Conservation (phyloP, 2,888 invertebrate species). For the Artemia sinica region DNA sequence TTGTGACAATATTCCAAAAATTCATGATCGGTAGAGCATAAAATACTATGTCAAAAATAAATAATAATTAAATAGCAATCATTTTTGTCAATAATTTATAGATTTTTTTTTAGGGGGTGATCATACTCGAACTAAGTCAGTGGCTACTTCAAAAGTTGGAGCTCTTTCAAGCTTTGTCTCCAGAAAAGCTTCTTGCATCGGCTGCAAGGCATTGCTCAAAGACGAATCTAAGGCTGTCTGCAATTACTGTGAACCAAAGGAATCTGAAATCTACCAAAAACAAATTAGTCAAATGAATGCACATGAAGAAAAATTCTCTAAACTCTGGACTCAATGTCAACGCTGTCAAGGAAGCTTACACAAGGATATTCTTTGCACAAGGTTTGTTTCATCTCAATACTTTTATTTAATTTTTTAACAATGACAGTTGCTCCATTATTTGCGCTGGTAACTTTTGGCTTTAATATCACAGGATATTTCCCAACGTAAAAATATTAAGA, state of each 20-base stretch:
- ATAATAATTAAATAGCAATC: no score
- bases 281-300: slow-evolving; percentile 56
- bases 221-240: slow-evolving; percentile 56
- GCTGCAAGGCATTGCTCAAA: slow-evolving; percentile 71
- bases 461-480: no score
- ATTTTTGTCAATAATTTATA: no score
- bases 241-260: slow-evolving; percentile 53
- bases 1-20: no score
- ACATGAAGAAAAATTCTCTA: slow-evolving; percentile 73
- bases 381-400: slow-evolving; percentile 32
- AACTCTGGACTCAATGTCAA: slow-evolving; percentile 97
- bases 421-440: slow-evolving; percentile 5
- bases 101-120: slow-evolving; percentile 51
- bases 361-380: slow-evolving; percentile 92
- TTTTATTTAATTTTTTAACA: slow-evolving; percentile 2
- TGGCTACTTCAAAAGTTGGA: slow-evolving; percentile 85
- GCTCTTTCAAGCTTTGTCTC: slow-evolving; percentile 83
- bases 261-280: slow-evolving; percentile 60
- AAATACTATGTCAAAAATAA: no score
- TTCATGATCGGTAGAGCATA: no score
- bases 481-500: no score
- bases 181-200: slow-evolving; percentile 80
- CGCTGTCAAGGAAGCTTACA: slow-evolving; percentile 93
- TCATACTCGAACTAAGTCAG: slow-evolving; percentile 80
- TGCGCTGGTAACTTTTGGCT: slow-evolving; percentile 15